Evolutionary conservation across 2,797 vertebrate genomes (phyloP), one percentile per base, ranked within the genome.

Genomic region (Sebastolobus alascanus): DNA sequence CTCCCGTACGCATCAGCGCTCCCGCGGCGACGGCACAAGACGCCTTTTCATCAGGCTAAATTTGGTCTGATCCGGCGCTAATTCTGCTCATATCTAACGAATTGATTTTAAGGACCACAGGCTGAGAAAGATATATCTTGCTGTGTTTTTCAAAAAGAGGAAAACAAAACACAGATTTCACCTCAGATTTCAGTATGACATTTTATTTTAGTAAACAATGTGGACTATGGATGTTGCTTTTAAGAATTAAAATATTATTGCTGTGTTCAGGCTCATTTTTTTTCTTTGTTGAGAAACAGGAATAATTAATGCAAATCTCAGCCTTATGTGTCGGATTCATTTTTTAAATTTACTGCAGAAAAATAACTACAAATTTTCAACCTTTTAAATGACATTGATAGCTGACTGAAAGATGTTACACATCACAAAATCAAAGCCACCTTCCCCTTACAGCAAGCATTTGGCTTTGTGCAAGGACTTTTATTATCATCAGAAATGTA

Each of bases 401-500:
- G 20, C 33, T 43, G 55, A 80, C 31, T 74, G 38, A 74, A 73
- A 60, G 50, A 70, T 77, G 72, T 61, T 16, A 50, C 38, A 56
- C 50, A 64, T 69, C 54, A 77, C 38, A 79, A 73, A 83, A 71
- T 71, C 67, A 89, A 73, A 84, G 76, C 55, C 40, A 74, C 52
- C n/a, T 64, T 77, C 74, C 70, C 68, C 77, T 77, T 77, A 35
- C 68, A 76, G 65, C 43, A 54, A 80, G 73, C 55, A 33, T 68
- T 73, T 52, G 70, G 74, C 75, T 67, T 88, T 25, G 50, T 86
- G 84, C 78, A 66, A 67, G 68, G 55, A 71, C 76, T 87, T 88
- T 75, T 90, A 90, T 92, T 94, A 88, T 90, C 89, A 91, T 91
- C 91, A 89, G 85, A 93, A 90, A 93, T 93, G 87, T 95, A 95